phyloP scores from a whole-genome alignment of 1,140 invertebrate species.

The Drosophila athabasca region DNA sequence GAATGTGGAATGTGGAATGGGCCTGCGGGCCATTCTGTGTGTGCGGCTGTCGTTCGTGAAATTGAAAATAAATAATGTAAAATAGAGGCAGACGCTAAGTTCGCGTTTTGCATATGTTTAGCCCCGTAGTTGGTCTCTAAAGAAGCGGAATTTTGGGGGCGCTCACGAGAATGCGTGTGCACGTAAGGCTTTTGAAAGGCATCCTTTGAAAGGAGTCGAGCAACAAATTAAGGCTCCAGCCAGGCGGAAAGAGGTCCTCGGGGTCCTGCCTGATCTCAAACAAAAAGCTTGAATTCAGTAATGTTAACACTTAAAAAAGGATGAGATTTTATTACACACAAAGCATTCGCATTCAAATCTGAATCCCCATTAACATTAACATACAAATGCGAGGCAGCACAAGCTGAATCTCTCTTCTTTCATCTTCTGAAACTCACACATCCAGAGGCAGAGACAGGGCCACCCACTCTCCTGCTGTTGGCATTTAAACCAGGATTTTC shows the following conservation, averaged over 20 bases:
- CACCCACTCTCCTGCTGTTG: constrained; percentile 33
- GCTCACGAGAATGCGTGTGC: too few relatives aligned
- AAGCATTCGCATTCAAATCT: constrained; percentile 60
- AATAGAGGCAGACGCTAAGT: constrained; percentile 26
- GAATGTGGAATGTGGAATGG: background rate
- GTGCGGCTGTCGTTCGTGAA: constrained; percentile 32
- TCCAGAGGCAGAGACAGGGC: constrained; percentile 3
- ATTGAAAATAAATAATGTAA: constrained; percentile 75
- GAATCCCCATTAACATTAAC: constrained; percentile 66
- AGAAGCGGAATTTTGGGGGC: constrained; percentile 44
- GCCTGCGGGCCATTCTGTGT: constrained; percentile 37
- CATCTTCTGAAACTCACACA: constrained; percentile 40
- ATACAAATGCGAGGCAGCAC: constrained; percentile 58
- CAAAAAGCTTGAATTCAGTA: constrained; percentile 64
- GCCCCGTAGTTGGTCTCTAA: constrained; percentile 38
- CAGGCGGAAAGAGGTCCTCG: constrained; percentile 41
- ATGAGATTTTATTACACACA: constrained; percentile 66
- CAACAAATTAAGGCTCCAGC: constrained; percentile 58
- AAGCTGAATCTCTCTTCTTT: constrained; percentile 42
- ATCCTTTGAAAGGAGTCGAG: constrained; percentile 40
- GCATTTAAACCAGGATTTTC: constrained; percentile 74
- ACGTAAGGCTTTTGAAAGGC: too few relatives aligned
- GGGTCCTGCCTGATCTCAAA: constrained; percentile 25
- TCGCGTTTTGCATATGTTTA: constrained; percentile 45
- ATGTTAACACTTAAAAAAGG: constrained; percentile 62